Conservation (phyloP, 2,797 vertebrate species). For the Todus mexicanus region DNA sequence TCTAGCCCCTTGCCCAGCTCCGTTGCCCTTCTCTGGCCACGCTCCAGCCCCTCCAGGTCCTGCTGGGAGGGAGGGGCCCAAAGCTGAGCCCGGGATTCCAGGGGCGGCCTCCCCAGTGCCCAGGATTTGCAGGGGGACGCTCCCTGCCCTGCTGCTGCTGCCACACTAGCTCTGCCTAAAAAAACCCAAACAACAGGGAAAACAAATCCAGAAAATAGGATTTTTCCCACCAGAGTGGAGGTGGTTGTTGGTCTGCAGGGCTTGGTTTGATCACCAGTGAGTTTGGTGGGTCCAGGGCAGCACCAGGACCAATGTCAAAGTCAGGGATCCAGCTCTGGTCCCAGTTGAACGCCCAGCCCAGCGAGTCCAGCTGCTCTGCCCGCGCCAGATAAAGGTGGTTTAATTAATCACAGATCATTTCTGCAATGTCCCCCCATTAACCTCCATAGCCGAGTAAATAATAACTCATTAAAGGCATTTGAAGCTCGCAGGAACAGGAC, state of each 20-base stretch:
- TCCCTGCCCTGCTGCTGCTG: neutral
- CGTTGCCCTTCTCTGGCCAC: neutral
- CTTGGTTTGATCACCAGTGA: rapidly evolving
- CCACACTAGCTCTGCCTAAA: too few species aligned
- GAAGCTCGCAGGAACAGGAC: conserved; percentile 18
- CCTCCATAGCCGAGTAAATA: conserved; percentile 21
- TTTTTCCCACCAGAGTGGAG: neutral
- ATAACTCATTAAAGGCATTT: conserved; percentile 58
- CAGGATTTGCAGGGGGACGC: neutral
- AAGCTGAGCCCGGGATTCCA: neutral
- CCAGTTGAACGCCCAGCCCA: neutral
- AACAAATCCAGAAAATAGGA: too few species aligned
- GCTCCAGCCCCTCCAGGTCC: neutral
- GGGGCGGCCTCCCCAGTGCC: neutral
- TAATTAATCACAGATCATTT: conserved; percentile 55
- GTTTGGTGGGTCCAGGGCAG: rapidly evolving
- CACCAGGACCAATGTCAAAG: rapidly evolving
- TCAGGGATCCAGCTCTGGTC: neutral
- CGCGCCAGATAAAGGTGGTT: neutral
- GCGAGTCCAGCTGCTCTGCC: neutral
- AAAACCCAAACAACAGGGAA: too few species aligned
- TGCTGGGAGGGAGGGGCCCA: neutral
- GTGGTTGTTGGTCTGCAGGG: neutral
- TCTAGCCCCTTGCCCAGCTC: neutral
- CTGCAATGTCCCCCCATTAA: conserved; percentile 32